Base-by-base conservation (phyloP, 1,140 invertebrate species). In the Orius insidiosus region DNA sequence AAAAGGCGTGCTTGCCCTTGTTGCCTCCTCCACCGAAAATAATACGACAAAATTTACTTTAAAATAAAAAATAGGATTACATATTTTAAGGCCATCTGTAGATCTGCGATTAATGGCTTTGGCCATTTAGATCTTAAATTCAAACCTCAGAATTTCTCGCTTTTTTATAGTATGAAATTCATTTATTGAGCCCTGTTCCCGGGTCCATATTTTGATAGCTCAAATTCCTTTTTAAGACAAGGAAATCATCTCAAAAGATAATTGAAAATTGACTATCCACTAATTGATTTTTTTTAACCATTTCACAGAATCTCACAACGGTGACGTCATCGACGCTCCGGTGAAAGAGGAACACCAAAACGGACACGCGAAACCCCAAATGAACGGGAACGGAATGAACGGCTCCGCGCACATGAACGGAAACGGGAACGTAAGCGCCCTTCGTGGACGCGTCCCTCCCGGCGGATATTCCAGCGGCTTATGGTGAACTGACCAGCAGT, bases 391-490 rank as follows among this genome's bases (percentile, higher is more conserved):
- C 19, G 15, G 44, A 14, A 43, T 19, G 36, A 49, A 40, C 15
- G 33, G 9, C n/a, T 11, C 8, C 24, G 13, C 11, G 31, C 45
- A 10, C 34, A 41, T 46, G 32, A 41, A 34, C 19, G 50, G 18
- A 48, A 18, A 18, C 11, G 38, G 38, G 10, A 18, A 36, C 14
- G 35, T 45, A 10, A 45, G 51, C 24, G 41, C 45, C 24, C 47
- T 49, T 19, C 63, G 67, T 49, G 60, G 60, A 8, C 62, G 68
- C 39, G 68, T 70, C n/a, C 69, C 69, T 5, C 69, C 69, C 3
- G 69, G 69, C 36, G 69, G 69, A 2, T 71, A 66, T 55, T 70
- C 68, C 3, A 69, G 68, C 0, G 68, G 68, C 4, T 61, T 71
- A 13, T 71, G 69, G 69, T 71, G 67, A 68, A 47, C 3, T 13